Evolutionary conservation across 2,113 vertebrate genomes (phyloP), one percentile per base, ranked within the genome.

Genomic region (Calidris pygmaea): DNA sequence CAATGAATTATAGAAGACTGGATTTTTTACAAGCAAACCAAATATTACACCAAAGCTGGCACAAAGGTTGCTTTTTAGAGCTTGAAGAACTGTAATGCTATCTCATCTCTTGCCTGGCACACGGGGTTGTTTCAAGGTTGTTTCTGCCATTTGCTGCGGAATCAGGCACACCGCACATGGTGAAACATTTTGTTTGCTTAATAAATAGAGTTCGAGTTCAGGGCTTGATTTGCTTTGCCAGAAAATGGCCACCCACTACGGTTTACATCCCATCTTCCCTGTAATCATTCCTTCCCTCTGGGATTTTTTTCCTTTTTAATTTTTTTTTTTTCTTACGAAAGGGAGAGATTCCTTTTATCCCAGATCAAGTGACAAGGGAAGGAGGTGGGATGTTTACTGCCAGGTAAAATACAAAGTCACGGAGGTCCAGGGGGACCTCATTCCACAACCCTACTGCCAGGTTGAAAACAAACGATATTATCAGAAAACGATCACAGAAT

Each of bases 341-440:
- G 84, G 59, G 84, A 34, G 77, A 95, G 85, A 47, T 83, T 94
- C 96, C 97, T 98, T 98, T 98, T 92, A 98, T 96, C 96, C 95
- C 87, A 90, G 97, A 97, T 98, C 98, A 93, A 95, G 95, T 98
- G 95, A 98, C 98, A 86, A 87, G 75, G 55, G 91, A 96, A 92
- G 89, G 82, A 85, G 41, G 55, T 32, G 63, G 89, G 47, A 94
- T 90, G 83, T 79, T 92, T 96, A 90, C 62, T 94, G 82, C 81
- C 84, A 95, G 93, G 84, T 90, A 92, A 91, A 93, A 93, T 48
- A 93, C 76, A 89, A 94, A 93, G 80, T 89, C 91, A 67, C 50
- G 56, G 85, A 79, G 70, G 77, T 95, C 96, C 77, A 59, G 50
- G 9, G 77, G 84, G 95, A 96, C 68, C 60, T 93, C 59, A 73